phyloP scores from a whole-genome alignment of 2,797 vertebrate species.

The Phrynocephalus forsythii region DNA sequence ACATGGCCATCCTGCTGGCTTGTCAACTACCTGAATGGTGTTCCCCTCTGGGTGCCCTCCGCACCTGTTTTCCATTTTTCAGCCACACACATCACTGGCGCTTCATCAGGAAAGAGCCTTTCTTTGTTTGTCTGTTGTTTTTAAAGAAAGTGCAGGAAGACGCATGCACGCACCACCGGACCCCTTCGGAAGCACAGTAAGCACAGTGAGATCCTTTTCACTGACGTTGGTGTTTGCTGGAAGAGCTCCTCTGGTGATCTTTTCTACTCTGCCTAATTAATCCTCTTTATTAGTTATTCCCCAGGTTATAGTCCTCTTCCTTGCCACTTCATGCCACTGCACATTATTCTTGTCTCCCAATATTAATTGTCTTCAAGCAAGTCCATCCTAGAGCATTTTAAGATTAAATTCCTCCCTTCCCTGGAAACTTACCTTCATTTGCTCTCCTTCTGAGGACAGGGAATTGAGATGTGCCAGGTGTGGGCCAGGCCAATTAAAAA shows the following conservation, averaged over 20 bases:
- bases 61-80: slow-evolving; percentile 57
- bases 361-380: slow-evolving; percentile 68
- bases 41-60: slow-evolving; percentile 32
- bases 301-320: slow-evolving; percentile 54
- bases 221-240: slow-evolving; percentile 45
- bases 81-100: slow-evolving; percentile 26
- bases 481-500: slow-evolving; percentile 78
- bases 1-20: slow-evolving; percentile 30
- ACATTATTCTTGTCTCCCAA: slow-evolving; percentile 61
- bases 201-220: slow-evolving; percentile 54
- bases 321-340: slow-evolving; percentile 53
- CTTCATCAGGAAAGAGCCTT: slow-evolving; percentile 33
- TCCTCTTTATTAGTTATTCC: slow-evolving; percentile 59
- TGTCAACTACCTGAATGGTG: slow-evolving; percentile 30
- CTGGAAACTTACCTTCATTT: slow-evolving; percentile 58
- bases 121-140: neutral
- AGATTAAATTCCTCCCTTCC: slow-evolving; percentile 64
- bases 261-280: slow-evolving; percentile 62
- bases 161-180: neutral
- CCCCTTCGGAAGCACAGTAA: slow-evolving; percentile 45
- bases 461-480: slow-evolving; percentile 74
- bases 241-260: slow-evolving; percentile 10
- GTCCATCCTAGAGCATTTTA: slow-evolving; percentile 64
- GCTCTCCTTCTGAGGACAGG: slow-evolving; percentile 64
- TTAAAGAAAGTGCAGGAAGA: neutral